phyloP scores from a whole-genome alignment of 2,797 vertebrate species.

The Sebastes ruberrimus region DNA sequence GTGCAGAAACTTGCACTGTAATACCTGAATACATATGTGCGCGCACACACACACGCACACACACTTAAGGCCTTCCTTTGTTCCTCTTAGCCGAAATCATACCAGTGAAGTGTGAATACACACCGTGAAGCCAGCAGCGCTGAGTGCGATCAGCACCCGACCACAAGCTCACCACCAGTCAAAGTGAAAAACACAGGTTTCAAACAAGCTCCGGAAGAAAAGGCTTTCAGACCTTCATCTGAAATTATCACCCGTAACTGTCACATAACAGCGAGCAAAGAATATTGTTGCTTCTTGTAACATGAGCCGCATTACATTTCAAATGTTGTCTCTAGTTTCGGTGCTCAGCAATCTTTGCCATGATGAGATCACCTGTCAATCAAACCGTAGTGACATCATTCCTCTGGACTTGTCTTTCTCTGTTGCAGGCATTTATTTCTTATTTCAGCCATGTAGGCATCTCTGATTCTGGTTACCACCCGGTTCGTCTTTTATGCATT shows the following conservation, averaged over 20 bases:
- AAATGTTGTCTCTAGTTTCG: not conserved
- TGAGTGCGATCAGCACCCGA: conserved; percentile 11
- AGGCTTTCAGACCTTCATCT: conserved; percentile 7
- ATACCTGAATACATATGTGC: not conserved
- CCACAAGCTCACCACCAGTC: conserved; percentile 66
- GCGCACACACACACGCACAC: not conserved
- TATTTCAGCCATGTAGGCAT: not conserved
- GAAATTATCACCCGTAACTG: conserved; percentile 49
- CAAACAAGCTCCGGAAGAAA: conserved; percentile 5
- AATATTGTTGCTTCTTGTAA: not conserved
- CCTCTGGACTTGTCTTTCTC: not conserved
- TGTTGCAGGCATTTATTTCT: not conserved
- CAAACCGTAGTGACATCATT: not conserved
- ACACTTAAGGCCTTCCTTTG: not conserved
- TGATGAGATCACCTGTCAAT: not conserved
- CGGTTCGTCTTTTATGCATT: not conserved
- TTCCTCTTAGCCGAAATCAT: conserved; percentile 37
- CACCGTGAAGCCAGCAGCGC: not conserved
- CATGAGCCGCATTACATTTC: not conserved
- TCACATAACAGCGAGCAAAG: conserved; percentile 25
- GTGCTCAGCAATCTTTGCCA: not conserved
- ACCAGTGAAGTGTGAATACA: conserved; percentile 56
- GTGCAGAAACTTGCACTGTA: conserved; percentile 14
- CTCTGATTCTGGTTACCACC: not conserved
- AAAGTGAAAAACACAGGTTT: conserved; percentile 82